Evolutionary conservation across 1,140 invertebrate species (phyloP).

Genomic region (Parasteatoda tepidariorum): DNA sequence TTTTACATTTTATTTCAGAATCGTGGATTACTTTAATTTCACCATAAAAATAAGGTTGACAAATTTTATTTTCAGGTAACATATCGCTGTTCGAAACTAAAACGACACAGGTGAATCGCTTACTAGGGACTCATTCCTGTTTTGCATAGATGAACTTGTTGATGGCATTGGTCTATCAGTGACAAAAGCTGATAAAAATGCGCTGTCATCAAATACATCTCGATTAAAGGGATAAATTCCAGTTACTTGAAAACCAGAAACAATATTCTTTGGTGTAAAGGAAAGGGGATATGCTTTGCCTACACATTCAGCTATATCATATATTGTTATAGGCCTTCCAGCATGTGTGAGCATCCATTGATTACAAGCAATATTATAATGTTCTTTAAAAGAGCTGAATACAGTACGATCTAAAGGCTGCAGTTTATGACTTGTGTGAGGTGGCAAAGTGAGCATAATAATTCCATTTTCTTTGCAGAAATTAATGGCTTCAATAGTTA

Average conservation of each 20-base stretch:
- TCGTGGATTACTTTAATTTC: no score
- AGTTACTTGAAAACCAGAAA: background rate
- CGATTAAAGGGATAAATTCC: constrained; percentile 5
- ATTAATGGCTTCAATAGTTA: no score
- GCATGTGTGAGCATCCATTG: background rate
- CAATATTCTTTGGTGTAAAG: constrained; percentile 9
- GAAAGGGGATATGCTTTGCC: constrained; percentile 1
- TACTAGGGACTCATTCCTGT: no score
- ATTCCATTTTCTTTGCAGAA: no score
- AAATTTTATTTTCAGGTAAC: no score
- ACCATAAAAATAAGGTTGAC: no score
- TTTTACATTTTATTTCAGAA: no score
- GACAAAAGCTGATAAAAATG: constrained; percentile 1
- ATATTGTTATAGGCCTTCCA: background rate
- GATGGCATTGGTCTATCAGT: background rate
- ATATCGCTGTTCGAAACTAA: no score
- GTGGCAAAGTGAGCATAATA: no score
- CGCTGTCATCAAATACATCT: background rate
- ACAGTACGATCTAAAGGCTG: constrained; percentile 70
- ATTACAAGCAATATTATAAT: background rate
- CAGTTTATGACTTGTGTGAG: constrained; percentile 69
- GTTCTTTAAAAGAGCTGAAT: constrained; percentile 69
- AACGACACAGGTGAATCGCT: no score
- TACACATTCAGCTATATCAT: background rate
- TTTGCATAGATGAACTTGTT: no score